Evolutionary conservation across 1,140 invertebrate species (phyloP).

Genomic region (Bombus sibiricus): DNA sequence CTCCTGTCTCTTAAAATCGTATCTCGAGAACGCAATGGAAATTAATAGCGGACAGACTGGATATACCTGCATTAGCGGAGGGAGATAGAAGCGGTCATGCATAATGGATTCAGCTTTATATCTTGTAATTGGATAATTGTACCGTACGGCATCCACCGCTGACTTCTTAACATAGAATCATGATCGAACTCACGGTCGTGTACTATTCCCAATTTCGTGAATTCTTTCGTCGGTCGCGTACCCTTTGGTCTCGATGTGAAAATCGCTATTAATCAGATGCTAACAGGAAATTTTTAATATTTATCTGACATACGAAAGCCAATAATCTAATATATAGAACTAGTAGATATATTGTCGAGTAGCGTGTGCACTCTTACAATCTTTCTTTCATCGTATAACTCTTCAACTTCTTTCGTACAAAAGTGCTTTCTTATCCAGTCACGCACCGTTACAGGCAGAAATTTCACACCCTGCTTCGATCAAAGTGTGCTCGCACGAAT

Average conservation of each 20-base stretch:
- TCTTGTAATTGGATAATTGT: slow-evolving; percentile 66
- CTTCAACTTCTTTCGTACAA: background rate
- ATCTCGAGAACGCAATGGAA: slow-evolving; percentile 47
- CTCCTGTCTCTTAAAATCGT: slow-evolving; percentile 44
- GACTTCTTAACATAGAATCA: slow-evolving; percentile 50
- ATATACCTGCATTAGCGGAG: slow-evolving; percentile 1
- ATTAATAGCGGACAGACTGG: slow-evolving; percentile 47
- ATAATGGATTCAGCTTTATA: slow-evolving; percentile 63
- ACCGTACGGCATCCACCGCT: slow-evolving; percentile 24
- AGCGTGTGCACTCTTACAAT: background rate
- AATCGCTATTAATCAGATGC: background rate
- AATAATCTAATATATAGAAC: too few relatives aligned
- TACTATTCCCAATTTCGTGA: slow-evolving; percentile 53
- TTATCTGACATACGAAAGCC: too few relatives aligned
- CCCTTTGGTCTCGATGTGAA: background rate
- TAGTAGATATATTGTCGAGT: too few relatives aligned
- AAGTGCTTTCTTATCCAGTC: background rate
- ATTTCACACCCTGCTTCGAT: background rate
- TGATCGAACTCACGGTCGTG: slow-evolving; percentile 44
- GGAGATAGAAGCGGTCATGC: slow-evolving; percentile 41
- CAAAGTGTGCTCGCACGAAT: background rate
- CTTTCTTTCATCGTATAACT: background rate
- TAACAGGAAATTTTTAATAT: too few relatives aligned
- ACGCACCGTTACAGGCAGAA: background rate
- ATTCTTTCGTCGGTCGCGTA: slow-evolving; percentile 32